Conservation (phyloP, 2,888 invertebrate species). For the Nemoura dubitans region DNA sequence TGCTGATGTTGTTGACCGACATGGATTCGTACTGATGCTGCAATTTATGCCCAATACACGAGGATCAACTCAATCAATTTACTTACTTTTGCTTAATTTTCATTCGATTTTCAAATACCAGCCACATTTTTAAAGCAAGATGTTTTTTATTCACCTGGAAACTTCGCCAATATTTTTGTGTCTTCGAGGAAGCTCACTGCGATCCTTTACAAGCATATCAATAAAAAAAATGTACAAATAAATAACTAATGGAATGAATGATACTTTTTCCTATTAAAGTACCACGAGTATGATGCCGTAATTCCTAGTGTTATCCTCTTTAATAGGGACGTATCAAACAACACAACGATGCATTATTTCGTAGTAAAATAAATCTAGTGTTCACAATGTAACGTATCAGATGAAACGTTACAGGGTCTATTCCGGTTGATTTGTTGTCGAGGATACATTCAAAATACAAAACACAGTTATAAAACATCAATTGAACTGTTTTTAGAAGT, state of each 20-base stretch:
- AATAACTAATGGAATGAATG: too few species aligned
- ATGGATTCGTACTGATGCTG: neutral
- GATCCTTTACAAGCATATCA: too few species aligned
- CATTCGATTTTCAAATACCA: neutral
- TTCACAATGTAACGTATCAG: neutral
- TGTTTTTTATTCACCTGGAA: too few species aligned
- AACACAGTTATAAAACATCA: neutral
- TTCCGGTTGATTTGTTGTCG: neutral
- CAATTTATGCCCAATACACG: neutral
- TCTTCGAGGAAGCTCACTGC: too few species aligned
- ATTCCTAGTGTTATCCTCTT: neutral
- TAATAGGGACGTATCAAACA: neutral
- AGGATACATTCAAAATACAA: neutral
- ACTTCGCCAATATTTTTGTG: too few species aligned
- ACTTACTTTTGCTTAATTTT: neutral
- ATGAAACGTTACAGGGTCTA: neutral
- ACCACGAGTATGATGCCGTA: neutral
- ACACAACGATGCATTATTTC: neutral
- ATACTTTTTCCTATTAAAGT: neutral
- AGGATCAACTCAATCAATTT: neutral
- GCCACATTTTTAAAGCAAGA: too few species aligned
- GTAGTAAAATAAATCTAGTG: neutral
- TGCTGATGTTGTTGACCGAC: neutral
- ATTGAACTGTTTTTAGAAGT: constrained; percentile 12
- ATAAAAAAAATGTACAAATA: too few species aligned